Evolutionary conservation across 2,797 vertebrate genomes (phyloP), one percentile per base, ranked within the genome.

Genomic region (Loris lydekkerianus): DNA sequence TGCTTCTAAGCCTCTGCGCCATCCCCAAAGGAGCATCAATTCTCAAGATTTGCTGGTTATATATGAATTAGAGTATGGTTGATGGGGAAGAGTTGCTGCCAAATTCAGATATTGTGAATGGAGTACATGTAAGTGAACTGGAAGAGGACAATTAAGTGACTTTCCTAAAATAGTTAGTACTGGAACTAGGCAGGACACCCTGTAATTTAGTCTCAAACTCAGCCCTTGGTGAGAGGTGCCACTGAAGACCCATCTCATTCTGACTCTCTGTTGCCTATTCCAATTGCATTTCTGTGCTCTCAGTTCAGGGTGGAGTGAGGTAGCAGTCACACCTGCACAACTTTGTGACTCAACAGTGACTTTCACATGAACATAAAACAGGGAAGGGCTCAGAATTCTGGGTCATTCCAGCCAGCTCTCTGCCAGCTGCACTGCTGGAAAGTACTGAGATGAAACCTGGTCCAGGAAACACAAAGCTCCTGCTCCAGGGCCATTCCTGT

Each of bases 311-410:
- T 95, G 86, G 77, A 76, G 81, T 83, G 60, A 89, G 27, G 23
- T 89, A 86, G 61, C 89, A 86, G 58, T 78, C 60, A 46, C 56
- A 82, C 86, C 77, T 96, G 69, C 70, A 29, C 46, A 60, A 72
- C 43, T 85, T 90, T 86, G 84, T 96, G 93, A 96, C 84, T 96
- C 96, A 93, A 20, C 78, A 83, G 53, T 69, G 84, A 93, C 89
- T 92, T 95, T 92, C 81, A 63, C 65, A 61, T 77, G 84, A 75
- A 40, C 92, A 46, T 92, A 56, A 96, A 97, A 96, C 60, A 87
- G 88, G 92, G 95, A 94, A 81, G 77, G 72, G 60, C 25, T 82
- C 10, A 84, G 86, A 92, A 94, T 93, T 91, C 87, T 20, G 72
- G 67, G 58, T 73, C 23, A 58, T 85, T 92, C 93, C 67, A 81